Base-by-base conservation (phyloP, 2,113 vertebrate species). In the Riparia riparia region DNA sequence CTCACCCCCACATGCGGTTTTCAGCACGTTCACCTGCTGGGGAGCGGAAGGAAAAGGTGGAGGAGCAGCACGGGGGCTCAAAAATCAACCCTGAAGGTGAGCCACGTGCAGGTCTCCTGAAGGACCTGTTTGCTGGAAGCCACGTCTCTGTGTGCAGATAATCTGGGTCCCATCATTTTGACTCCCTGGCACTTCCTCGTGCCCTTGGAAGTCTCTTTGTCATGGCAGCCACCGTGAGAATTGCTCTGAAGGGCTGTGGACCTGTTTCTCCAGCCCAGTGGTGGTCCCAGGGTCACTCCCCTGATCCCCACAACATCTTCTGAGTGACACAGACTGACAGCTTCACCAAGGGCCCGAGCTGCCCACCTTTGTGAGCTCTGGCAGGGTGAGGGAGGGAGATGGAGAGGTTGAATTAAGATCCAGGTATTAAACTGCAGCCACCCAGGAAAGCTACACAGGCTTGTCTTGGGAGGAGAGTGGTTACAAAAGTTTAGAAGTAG, bases 51-150 rank as follows among this genome's bases (percentile, higher is more conserved):
- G 79, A 79, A 44, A 50, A 49, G 54, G 51, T 12, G 70, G 42
- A 29, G n/a, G n/a, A 13, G 37, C 2, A 1, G 37, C 4, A 2
- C 0, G 9, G 7, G 5, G 14, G 4, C 4, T 56, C 32, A 54
- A 37, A 56, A 77, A 14, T 32, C 45, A 32, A 1, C 50, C 9
- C 0, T 8, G 44, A 11, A 28, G n/a, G 34, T 17, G 51, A 77
- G 45, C 61, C n/a, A 1, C 5, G 26, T 42, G 69, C 90, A 24
- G 50, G 16, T 39, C 21, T 50, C 68, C 25, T 22, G 20, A 16
- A 66, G 50, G 61, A 22, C 5, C 57, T 83, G 53, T 31, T 34
- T 65, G 66, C 32, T 42, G 65, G 49, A 29, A 82, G n/a, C 20
- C 44, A 5, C 0, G 6, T 19, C 79, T 56, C 12, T 4, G 7